phyloP scores from a whole-genome alignment of 2,797 vertebrate species.

The Enteromius thamalakanensis region DNA sequence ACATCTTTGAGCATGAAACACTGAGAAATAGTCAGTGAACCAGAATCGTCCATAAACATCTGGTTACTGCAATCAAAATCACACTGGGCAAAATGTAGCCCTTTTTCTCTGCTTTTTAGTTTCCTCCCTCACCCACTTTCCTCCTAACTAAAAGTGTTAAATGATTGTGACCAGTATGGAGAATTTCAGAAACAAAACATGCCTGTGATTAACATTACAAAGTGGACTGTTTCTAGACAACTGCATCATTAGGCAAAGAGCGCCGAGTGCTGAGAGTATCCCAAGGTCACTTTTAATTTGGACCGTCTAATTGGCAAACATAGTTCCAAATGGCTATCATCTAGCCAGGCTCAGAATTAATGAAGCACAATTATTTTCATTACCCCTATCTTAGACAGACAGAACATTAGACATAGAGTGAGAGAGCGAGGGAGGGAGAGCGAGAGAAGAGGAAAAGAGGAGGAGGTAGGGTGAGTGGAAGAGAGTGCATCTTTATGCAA shows the following conservation, averaged over 20 bases:
- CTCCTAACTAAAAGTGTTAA: constrained; percentile 64
- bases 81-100: constrained; percentile 53
- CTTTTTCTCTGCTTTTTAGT: constrained; percentile 34
- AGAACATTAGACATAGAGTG: constrained; percentile 82
- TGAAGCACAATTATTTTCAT: constrained; percentile 98
- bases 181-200: constrained; percentile 70
- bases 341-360: constrained; percentile 94
- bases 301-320: constrained; percentile 98
- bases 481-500: constrained; percentile 74
- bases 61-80: constrained; percentile 62
- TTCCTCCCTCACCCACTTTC: constrained; percentile 46
- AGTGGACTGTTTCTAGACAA: constrained; percentile 82
- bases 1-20: constrained; percentile 51
- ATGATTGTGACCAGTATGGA: constrained; percentile 64
- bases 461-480: constrained; percentile 42
- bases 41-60: constrained; percentile 51
- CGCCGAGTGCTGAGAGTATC: constrained; percentile 86
- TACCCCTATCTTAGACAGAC: constrained; percentile 89
- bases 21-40: constrained; percentile 41
- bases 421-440: constrained; percentile 63
- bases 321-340: constrained; percentile 97
- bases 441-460: constrained; percentile 33
- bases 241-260: constrained; percentile 89
- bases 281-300: constrained; percentile 99
- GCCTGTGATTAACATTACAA: constrained; percentile 85